Conservation (phyloP, 2,113 vertebrate genomes). For the Aldabrachelys gigantea region DNA sequence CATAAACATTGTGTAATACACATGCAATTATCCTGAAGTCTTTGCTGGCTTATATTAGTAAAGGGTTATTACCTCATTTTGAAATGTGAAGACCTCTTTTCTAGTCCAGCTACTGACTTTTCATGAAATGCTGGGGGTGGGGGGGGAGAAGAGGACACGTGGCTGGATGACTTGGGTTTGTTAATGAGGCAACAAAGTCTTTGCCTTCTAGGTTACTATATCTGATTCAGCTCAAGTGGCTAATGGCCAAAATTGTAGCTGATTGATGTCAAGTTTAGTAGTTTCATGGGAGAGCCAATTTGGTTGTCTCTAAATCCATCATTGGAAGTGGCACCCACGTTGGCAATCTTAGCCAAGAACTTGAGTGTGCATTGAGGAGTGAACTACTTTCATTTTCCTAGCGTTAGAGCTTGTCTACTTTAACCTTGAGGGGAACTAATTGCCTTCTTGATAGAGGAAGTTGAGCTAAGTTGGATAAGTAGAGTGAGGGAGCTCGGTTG, state of each 20-base stretch:
- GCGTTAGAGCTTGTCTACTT: not conserved
- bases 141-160: not conserved
- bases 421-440: too few species aligned
- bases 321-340: not conserved
- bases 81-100: conserved; percentile 39
- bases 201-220: not conserved
- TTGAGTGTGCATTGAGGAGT: not conserved
- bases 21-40: conserved; percentile 10
- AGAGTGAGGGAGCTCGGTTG: too few species aligned
- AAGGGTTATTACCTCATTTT: conserved; percentile 30
- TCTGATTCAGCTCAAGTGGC: not conserved
- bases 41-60: not conserved
- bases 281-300: not conserved
- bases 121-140: not conserved
- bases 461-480: too few species aligned
- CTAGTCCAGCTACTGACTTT: conserved; percentile 21
- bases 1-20: not conserved
- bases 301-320: not conserved
- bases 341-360: not conserved
- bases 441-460: too few species aligned
- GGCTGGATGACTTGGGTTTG: not conserved
- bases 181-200: rapidly evolving
- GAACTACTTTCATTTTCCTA: not conserved
- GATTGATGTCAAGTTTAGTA: rapidly evolving
- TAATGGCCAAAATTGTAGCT: not conserved